Evolutionary conservation across 2,797 vertebrate genomes (phyloP).

Genomic region (Acrossocheilus wenchowensis): DNA sequence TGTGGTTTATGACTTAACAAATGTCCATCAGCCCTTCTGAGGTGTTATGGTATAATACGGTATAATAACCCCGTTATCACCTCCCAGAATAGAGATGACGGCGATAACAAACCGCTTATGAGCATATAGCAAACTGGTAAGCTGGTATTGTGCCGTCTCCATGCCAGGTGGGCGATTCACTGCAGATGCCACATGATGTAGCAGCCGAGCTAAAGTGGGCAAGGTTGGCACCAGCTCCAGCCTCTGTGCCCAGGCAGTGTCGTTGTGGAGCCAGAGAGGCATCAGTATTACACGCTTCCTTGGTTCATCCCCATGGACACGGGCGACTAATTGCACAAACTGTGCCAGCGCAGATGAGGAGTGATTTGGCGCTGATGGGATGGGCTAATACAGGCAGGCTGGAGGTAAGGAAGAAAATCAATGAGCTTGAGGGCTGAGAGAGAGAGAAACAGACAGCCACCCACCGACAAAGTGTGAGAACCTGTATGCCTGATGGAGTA

Average conservation of each 20-base stretch:
- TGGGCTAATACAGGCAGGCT: slow-evolving; percentile 67
- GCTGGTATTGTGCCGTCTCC: not conserved
- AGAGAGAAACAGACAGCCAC: slow-evolving; percentile 43
- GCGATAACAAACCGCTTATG: not conserved
- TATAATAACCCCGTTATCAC: slow-evolving; percentile 29
- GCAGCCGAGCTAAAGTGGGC: slow-evolving; percentile 61
- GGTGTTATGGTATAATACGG: slow-evolving; percentile 37
- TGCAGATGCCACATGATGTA: slow-evolving; percentile 44
- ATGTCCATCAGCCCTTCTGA: slow-evolving; percentile 24
- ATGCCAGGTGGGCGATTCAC: slow-evolving; percentile 40
- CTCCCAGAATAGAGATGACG: slow-evolving; percentile 9
- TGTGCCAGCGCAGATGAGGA: slow-evolving; percentile 78
- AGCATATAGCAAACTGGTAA: not conserved
- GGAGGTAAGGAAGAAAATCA: slow-evolving; percentile 45
- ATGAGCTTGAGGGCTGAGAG: slow-evolving; percentile 36
- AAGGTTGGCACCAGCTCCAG: slow-evolving; percentile 73
- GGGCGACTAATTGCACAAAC: slow-evolving; percentile 75
- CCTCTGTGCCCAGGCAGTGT: slow-evolving; percentile 47
- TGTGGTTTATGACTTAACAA: slow-evolving; percentile 42
- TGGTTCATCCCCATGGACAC: slow-evolving; percentile 56
- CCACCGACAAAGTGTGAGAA: slow-evolving; percentile 19
- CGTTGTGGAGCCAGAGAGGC: slow-evolving; percentile 51
- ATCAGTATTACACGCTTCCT: slow-evolving; percentile 60
- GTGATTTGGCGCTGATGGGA: slow-evolving; percentile 72
- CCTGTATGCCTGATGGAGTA: slow-evolving; percentile 61